These are phyloP conservation scores for Parnassius glacialis DNA, from an alignment of 2,888 invertebrate species.

Conservation along the genomic window DNA sequence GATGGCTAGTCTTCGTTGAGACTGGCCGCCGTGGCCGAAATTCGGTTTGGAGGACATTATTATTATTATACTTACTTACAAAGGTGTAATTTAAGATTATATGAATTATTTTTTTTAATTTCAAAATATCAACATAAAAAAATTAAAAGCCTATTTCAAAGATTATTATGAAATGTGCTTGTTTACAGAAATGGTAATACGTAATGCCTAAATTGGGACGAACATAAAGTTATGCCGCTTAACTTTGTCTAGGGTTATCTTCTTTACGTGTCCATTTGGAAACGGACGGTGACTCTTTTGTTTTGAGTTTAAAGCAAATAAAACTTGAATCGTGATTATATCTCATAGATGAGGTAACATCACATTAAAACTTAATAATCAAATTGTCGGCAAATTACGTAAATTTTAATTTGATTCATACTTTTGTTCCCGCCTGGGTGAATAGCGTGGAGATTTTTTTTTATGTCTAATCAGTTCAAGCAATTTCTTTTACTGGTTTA, in stretches of 20 bases:
- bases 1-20: too few species aligned
- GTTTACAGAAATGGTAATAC: too few species aligned
- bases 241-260: slow-evolving; percentile 41
- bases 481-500: too few species aligned
- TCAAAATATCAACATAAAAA: too few species aligned
- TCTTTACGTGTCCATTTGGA: slow-evolving; percentile 36
- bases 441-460: slow-evolving; percentile 6
- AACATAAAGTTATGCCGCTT: slow-evolving; percentile 5
- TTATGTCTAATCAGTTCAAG: neutral
- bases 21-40: too few species aligned
- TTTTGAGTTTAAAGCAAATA: neutral
- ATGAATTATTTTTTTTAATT: too few species aligned
- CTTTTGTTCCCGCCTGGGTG: slow-evolving; percentile 14
- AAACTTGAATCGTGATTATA: slow-evolving; percentile 23
- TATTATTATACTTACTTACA: too few species aligned
- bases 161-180: too few species aligned
- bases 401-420: neutral
- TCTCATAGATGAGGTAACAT: slow-evolving; percentile 21
- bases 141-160: too few species aligned
- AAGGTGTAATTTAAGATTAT: too few species aligned
- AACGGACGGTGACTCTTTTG: slow-evolving; percentile 36
- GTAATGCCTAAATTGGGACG: neutral
- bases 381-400: slow-evolving; percentile 4
- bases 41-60: too few species aligned
- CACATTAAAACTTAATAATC: too few species aligned